Conservation (phyloP, 2,797 vertebrate species). For the Gambelia wislizenii region DNA sequence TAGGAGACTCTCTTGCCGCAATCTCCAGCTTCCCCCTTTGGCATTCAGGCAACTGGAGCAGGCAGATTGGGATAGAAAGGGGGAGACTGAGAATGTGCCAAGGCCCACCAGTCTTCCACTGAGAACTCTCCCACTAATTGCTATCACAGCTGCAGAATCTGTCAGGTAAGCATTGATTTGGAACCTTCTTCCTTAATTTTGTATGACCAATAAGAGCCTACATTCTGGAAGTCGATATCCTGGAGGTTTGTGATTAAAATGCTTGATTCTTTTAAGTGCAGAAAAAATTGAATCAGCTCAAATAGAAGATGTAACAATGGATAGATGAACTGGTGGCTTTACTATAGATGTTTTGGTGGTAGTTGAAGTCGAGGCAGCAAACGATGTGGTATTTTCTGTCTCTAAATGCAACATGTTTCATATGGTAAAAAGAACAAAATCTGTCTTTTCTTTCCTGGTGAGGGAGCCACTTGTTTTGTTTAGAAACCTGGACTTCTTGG, state of each 20-base stretch:
- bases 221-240: neutral
- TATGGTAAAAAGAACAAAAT: neutral
- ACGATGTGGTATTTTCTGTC: neutral
- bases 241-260: neutral
- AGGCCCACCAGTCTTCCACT: constrained; percentile 90
- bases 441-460: neutral
- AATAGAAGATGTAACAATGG: neutral
- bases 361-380: neutral
- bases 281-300: neutral
- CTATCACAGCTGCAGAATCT: constrained; percentile 92
- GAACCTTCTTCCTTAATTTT: neutral
- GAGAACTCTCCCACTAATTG: constrained; percentile 90
- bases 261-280: neutral
- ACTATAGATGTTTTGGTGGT: neutral
- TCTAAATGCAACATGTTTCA: neutral
- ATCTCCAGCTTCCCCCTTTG: constrained; percentile 90
- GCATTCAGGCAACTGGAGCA: constrained; percentile 94
- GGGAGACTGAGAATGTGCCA: constrained; percentile 82
- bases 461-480: neutral
- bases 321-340: neutral
- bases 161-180: constrained; percentile 83
- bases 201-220: neutral
- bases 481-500: too few species aligned
- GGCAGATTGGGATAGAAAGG: constrained; percentile 87
- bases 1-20: constrained; percentile 89